These are phyloP conservation scores for Zenarchopterus dispar DNA, from an alignment of 2,797 vertebrate genomes.

Conservation along the genomic window DNA sequence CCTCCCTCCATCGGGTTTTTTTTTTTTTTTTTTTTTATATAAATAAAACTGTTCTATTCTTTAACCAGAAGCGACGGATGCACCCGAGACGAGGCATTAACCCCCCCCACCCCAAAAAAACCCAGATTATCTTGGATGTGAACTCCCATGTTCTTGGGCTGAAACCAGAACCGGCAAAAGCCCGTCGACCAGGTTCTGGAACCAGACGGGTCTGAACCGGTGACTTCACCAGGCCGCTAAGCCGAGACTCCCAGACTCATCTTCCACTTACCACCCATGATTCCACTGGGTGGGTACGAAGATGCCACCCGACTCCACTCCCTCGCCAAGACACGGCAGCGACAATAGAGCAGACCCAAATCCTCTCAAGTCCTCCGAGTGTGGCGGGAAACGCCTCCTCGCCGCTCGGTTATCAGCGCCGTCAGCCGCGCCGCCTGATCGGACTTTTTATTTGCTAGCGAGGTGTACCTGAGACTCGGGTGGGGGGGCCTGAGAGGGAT, in stretches of 20 bases:
- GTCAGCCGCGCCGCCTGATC: slow-evolving; percentile 45
- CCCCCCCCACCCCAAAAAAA: too few species aligned
- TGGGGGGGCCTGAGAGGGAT: slow-evolving; percentile 52
- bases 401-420: slow-evolving; percentile 51
- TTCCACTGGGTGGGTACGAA: slow-evolving; percentile 57
- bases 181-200: slow-evolving; percentile 53
- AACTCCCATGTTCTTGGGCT: slow-evolving; percentile 74
- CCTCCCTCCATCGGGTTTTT: too few species aligned
- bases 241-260: slow-evolving; percentile 55
- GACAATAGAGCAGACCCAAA: slow-evolving; percentile 67
- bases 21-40: too few species aligned
- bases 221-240: slow-evolving; percentile 70
- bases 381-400: slow-evolving; percentile 50
- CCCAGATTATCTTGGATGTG: slow-evolving; percentile 85
- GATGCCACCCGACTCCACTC: slow-evolving; percentile 67
- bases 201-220: slow-evolving; percentile 59
- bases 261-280: slow-evolving; percentile 80
- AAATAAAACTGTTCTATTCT: slow-evolving; percentile 20
- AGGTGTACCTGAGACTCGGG: slow-evolving; percentile 70
- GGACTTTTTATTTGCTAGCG: slow-evolving; percentile 15
- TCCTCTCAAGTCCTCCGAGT: slow-evolving; percentile 67
- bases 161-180: slow-evolving; percentile 73
- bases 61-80: slow-evolving; percentile 73
- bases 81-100: slow-evolving; percentile 82
- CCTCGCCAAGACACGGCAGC: slow-evolving; percentile 47